Base-by-base conservation (phyloP, 2,797 vertebrate species). In the Perodicticus potto region DNA sequence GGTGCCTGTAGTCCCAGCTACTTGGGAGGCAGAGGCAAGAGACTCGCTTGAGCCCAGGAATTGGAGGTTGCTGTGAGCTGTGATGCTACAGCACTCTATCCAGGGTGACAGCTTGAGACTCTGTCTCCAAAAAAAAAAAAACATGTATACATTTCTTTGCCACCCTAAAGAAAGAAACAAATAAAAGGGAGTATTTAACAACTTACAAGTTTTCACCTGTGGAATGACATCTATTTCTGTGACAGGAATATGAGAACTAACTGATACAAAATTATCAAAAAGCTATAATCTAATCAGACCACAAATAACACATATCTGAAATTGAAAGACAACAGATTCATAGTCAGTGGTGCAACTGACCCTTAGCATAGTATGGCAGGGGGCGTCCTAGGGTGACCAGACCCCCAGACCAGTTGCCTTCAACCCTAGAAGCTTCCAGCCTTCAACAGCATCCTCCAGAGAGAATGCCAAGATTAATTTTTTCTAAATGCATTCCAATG, bases 401-500 rank as follows among this genome's bases (percentile, higher is more conserved):
- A 57, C 43, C 29, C 40, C 34, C 59, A 77, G 27, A 63, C 20
- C 0, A 0, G 32, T 1, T 49, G 34, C 45, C 78, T 93, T 86
- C 27, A 84, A 29, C 32, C 65, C 32, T 61, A n/a, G 61, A n/a
- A 89, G 55, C 61, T 34, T 63, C 49, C 45, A 5, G 27, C 32
- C 59, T 82, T 67, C n/a, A 57, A n/a, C 25, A 85, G 86, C 43
- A 94, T 72, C 57, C 53, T 93, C 63, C 74, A 89, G 57, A 59
- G 73, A 91, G 10, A 59, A 92, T 11, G 27, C 9, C 37, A 93
- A 69, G 63, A 90, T 65, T 45, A 94, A 53, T 94, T 49, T 78
- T 91, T 91, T 93, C 96, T 91, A 89, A 95, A 89, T 27, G 49
- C 53, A 86, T 77, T 43, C n/a, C 91, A 69, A 65, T 25, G 17